Base-by-base conservation (phyloP, 2,113 vertebrate species). In the Larimichthys crocea region DNA sequence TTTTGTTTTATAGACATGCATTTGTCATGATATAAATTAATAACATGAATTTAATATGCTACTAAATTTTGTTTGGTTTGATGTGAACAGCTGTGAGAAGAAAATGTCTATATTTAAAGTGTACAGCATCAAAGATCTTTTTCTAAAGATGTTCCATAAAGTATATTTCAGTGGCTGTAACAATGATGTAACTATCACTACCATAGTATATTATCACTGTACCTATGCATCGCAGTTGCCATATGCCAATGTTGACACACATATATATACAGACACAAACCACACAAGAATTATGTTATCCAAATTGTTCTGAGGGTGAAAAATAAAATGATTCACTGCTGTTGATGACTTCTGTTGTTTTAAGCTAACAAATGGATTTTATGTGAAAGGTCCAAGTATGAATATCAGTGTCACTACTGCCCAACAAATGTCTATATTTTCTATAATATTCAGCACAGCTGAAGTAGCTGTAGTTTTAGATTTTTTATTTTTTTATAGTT, bases 301-400 rank as follows among this genome's bases (percentile, higher is more conserved):
- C 19, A 26, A 29, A 29, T 53, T 15, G 7, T 61, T 63, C 78
- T 65, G 12, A 7, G 35, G 16, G 12, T 76, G 44, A 8, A 65
- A 66, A 78, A 87, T 87, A 74, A 80, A 85, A 61, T 35, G 1
- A 60, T 59, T 70, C 24, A 24, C 14, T 63, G 15, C 19, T 46
- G 14, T 29, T 44, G 40, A 10, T 60, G 35, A 76, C 15, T 46
- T 26, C 5, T 66, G n/a, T 61, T 64, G 24, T 68, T 76, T 66
- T 74, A 24, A 26, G n/a, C 31, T 55, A 50, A 75, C 22, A 10
- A 16, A n/a, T 64, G 42, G 35, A 50, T 26, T 3, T 63, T 69
- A 40, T 56, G 26, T 67, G 26, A 67, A 63, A 74, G 44, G 3
- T 52, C 7, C 1, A 14, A 48, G 11, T 35, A 52, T 42, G n/a